A percentile compares a stretch with the other conserved stretches of the same genome.
These are phyloP conservation scores for Eumacrocentrus americanus DNA, from an alignment of 2,888 invertebrate genomes.

Conservation along the genomic window DNA sequence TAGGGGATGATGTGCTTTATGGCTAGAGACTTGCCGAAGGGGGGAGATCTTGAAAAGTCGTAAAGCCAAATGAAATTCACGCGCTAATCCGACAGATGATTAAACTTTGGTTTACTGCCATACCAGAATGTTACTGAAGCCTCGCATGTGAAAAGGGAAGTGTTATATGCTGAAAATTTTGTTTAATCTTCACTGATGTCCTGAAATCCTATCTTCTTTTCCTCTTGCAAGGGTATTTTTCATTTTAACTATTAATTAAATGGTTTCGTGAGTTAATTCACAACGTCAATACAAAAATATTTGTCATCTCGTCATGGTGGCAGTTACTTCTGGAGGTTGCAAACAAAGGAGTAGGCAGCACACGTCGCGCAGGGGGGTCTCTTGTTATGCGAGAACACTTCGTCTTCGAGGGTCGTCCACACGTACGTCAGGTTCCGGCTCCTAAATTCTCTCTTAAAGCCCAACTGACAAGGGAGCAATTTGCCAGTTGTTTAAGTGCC, in stretches of 20 bases:
- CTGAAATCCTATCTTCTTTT: slow-evolving; percentile 17
- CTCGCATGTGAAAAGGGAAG: slow-evolving; percentile 7
- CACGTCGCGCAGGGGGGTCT: slow-evolving; percentile 5
- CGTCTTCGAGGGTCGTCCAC: slow-evolving; percentile 29
- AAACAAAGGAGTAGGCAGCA: neutral
- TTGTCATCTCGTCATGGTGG: slow-evolving; percentile 3
- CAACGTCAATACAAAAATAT: slow-evolving; percentile 20
- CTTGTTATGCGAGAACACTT: slow-evolving; percentile 28
- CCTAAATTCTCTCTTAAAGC: slow-evolving; percentile 56
- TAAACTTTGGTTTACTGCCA: slow-evolving; percentile 51
- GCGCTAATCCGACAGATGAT: slow-evolving; percentile 55
- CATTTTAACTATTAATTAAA: neutral
- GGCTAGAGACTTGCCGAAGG: slow-evolving; percentile 34
- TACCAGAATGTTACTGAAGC: slow-evolving; percentile 24
- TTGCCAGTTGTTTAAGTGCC: slow-evolving; percentile 62
- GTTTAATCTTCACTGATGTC: slow-evolving; percentile 6
- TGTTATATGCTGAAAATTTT: slow-evolving; percentile 22
- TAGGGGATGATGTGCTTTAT: slow-evolving; percentile 47
- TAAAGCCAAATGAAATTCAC: slow-evolving; percentile 59
- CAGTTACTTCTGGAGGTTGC: slow-evolving; percentile 9
- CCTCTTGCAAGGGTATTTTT: neutral
- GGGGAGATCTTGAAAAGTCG: slow-evolving; percentile 55
- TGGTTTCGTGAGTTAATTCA: no score
- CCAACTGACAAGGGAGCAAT: slow-evolving; percentile 60
- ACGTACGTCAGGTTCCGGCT: slow-evolving; percentile 46